These are phyloP conservation scores for Punctoribates punctum DNA, from an alignment of 2,888 invertebrate genomes.

Conservation along the genomic window DNA sequence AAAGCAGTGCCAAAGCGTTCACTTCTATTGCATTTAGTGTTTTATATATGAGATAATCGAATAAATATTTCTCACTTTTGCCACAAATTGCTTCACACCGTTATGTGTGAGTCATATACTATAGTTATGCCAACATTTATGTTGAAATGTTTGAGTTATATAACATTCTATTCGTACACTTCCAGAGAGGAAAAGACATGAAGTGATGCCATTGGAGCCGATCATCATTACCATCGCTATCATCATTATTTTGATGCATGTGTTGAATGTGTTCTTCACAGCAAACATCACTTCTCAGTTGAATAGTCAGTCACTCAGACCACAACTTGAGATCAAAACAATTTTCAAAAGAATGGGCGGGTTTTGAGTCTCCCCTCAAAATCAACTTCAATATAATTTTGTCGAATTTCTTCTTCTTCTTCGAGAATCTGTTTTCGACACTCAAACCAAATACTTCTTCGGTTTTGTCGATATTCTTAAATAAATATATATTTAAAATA, in stretches of 20 bases:
- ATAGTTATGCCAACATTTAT: slow-evolving; percentile 12
- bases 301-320: background rate
- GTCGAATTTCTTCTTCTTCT: background rate
- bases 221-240: slow-evolving; percentile 3
- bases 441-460: background rate
- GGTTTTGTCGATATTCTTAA: background rate
- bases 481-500: background rate
- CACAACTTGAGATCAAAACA: background rate
- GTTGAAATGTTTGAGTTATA: background rate
- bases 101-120: background rate
- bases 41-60: background rate
- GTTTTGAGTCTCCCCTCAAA: background rate
- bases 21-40: background rate
- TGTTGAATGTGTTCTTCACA: slow-evolving; percentile 12
- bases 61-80: background rate
- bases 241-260: slow-evolving; percentile 30
- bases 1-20: background rate
- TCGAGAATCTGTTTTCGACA: background rate
- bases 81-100: slow-evolving; percentile 1
- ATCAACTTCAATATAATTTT: background rate
- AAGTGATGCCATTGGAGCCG: background rate
- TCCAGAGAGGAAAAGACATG: background rate
- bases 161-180: background rate
- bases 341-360: slow-evolving; percentile 5
- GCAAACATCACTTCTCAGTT: background rate